Conservation (phyloP, 2,113 vertebrate genomes). For the Callipepla californica region DNA sequence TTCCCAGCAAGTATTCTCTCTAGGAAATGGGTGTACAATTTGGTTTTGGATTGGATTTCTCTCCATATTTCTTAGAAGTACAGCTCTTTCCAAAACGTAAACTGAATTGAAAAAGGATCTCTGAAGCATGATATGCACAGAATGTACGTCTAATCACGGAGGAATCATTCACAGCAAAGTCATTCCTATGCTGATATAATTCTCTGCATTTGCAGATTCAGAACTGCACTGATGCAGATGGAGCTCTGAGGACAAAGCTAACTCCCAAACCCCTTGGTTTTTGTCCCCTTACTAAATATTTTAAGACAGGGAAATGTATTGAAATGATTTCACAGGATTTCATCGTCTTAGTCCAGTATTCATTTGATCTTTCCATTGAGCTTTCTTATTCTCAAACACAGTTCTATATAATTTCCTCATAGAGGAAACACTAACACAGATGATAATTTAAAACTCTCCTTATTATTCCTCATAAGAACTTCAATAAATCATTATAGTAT, state of each 20-base stretch:
- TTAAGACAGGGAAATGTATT: neutral
- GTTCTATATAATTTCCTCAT: neutral
- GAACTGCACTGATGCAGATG: neutral
- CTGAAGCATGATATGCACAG: neutral
- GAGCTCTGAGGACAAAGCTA: neutral
- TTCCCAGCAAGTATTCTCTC: neutral
- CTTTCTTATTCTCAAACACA: conserved; percentile 11
- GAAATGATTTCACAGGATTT: neutral
- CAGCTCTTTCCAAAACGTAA: neutral
- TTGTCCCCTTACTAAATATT: neutral
- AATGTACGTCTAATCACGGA: neutral
- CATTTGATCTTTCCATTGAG: neutral
- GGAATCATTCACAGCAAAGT: neutral
- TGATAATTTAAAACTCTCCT: conserved; percentile 51
- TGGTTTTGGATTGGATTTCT: neutral
- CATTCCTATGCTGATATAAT: neutral
- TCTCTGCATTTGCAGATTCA: neutral
- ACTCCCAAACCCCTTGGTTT: neutral
- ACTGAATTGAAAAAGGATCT: neutral
- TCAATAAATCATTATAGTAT: conserved; percentile 62
- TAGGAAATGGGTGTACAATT: accelerated
- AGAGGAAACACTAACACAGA: conserved; percentile 34
- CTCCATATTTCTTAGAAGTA: neutral
- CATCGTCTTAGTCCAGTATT: neutral
- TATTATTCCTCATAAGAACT: conserved; percentile 63